A percentile compares a stretch with the other conserved stretches of the same genome.
Evolutionary conservation across 2,113 vertebrate genomes (phyloP).

Genomic region (Camelus dromedarius): DNA sequence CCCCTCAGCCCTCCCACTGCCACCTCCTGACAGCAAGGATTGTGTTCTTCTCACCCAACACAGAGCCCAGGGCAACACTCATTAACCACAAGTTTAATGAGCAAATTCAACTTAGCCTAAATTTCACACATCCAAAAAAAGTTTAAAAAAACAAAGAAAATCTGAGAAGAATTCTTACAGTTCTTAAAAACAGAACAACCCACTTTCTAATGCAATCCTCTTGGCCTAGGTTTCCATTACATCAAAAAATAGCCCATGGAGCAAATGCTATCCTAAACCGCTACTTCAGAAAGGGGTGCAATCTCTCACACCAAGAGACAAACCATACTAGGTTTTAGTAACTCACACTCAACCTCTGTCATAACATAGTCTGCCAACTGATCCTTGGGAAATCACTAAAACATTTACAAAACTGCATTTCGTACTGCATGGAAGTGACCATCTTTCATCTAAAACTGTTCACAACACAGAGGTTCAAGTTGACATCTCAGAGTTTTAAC

Average conservation of each 20-base stretch:
- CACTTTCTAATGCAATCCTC: neutral
- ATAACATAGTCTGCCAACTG: neutral
- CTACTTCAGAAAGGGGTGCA: neutral
- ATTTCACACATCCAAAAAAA: neutral
- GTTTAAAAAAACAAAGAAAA: neutral
- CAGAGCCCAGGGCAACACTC: neutral
- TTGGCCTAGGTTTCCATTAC: neutral
- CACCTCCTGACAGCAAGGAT: neutral
- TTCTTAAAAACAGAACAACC: neutral
- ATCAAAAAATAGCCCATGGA: neutral
- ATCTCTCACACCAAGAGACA: neutral
- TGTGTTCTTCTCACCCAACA: neutral
- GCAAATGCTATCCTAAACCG: too few relatives aligned
- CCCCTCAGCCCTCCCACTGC: neutral
- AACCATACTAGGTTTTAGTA: accelerated
- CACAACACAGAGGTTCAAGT: neutral
- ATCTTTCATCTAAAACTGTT: neutral
- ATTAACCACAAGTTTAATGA: neutral
- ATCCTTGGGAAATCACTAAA: neutral
- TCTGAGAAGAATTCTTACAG: neutral
- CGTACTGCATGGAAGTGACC: neutral
- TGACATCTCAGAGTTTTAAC: neutral
- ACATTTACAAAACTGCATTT: neutral
- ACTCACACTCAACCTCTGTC: neutral
- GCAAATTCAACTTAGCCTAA: neutral